A percentile compares a stretch with the other conserved stretches of the same genome.
phyloP scores from a whole-genome alignment of 1,140 invertebrate genomes.

The Scaptodrosophila lebanonensis region DNA sequence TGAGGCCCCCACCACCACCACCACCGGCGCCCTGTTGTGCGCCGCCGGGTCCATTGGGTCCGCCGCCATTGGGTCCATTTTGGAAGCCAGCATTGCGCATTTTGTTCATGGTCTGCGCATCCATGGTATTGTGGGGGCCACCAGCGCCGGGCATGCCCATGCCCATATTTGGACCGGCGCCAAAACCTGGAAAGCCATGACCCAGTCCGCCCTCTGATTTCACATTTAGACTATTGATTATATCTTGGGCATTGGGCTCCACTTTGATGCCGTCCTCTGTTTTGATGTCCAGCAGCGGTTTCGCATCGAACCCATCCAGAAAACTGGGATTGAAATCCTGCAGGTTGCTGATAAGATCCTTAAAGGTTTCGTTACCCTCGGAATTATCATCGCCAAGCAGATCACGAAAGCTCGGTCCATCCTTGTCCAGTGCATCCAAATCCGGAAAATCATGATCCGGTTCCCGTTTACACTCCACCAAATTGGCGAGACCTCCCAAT shows the following conservation, averaged over 20 bases:
- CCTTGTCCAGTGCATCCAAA: constrained; percentile 87
- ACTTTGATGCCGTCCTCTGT: constrained; percentile 79
- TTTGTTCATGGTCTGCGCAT: constrained; percentile 48
- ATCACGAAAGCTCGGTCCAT: constrained; percentile 87
- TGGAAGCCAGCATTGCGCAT: constrained; percentile 63
- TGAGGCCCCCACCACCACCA: constrained; percentile 52
- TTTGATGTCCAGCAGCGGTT: constrained; percentile 81
- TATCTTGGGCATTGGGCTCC: constrained; percentile 78
- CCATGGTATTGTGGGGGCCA: constrained; percentile 43
- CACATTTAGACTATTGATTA: constrained; percentile 71
- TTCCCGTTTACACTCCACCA: constrained; percentile 88
- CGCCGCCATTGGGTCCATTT: constrained; percentile 55
- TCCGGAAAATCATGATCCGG: constrained; percentile 90
- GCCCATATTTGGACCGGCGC: constrained; percentile 41
- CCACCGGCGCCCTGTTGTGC: too few relatives aligned
- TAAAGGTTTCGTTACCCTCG: constrained; percentile 90
- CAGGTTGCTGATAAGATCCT: constrained; percentile 92
- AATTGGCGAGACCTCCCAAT: constrained; percentile 78
- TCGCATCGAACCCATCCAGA: constrained; percentile 87
- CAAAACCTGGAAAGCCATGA: constrained; percentile 50
- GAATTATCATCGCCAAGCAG: constrained; percentile 89
- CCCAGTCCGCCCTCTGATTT: constrained; percentile 68
- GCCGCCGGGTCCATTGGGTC: constrained; percentile 21
- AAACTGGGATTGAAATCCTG: constrained; percentile 89
- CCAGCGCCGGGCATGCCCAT: constrained; percentile 55